These are phyloP conservation scores for Noturus placidus DNA, from an alignment of 2,113 vertebrate species.

Conservation along the genomic window DNA sequence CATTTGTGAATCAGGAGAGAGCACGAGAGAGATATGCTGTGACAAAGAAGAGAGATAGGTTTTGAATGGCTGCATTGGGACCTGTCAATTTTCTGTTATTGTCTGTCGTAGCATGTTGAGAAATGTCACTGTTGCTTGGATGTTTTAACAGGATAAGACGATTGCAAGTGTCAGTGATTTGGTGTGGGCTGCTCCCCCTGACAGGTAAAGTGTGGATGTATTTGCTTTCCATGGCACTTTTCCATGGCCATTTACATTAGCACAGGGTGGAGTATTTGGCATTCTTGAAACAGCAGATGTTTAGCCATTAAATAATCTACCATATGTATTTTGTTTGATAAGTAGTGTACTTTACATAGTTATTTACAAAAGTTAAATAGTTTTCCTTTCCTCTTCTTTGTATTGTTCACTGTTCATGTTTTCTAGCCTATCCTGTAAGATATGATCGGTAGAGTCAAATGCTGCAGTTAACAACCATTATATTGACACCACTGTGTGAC, in stretches of 20 bases:
- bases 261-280: not conserved
- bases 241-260: constrained; percentile 7
- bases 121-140: constrained; percentile 27
- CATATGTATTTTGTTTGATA: not conserved
- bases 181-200: constrained; percentile 43
- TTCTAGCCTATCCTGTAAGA: not conserved
- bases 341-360: not conserved
- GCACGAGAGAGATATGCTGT: not conserved
- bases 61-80: constrained; percentile 27
- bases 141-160: constrained; percentile 40
- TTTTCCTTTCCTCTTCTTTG: not conserved
- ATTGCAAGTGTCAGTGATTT: constrained; percentile 40
- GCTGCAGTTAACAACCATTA: not conserved
- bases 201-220: constrained; percentile 47
- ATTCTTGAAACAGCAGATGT: not conserved
- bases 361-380: not conserved
- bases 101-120: not conserved
- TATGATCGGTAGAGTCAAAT: not conserved
- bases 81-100: constrained; percentile 35
- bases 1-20: not conserved
- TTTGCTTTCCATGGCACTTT: not conserved
- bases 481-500: not conserved
- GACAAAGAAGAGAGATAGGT: constrained; percentile 12
- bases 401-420: not conserved
- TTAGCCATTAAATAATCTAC: not conserved